These are phyloP conservation scores for Coregonus clupeaformis DNA, from an alignment of 2,113 vertebrate genomes.

Conservation along the genomic window DNA sequence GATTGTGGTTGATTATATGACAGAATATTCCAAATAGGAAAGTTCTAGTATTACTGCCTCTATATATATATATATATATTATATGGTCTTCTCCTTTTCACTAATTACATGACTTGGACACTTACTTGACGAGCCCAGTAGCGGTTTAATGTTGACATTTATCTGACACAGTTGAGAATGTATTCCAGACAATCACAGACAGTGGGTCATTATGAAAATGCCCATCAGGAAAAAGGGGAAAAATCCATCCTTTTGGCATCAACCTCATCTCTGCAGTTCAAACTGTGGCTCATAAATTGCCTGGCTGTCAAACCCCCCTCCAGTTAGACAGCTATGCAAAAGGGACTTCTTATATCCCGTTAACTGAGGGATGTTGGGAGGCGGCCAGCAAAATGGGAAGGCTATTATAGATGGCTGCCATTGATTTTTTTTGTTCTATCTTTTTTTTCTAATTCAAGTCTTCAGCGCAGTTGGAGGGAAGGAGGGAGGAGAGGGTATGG, in stretches of 20 bases:
- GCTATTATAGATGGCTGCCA: constrained; percentile 1
- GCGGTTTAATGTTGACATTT: constrained; percentile 5
- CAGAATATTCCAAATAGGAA: not conserved
- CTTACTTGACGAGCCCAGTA: not conserved
- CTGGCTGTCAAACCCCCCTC: not conserved
- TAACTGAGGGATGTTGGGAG: constrained; percentile 14
- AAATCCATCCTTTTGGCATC: constrained; percentile 1
- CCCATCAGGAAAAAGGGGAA: not conserved
- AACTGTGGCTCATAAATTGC: constrained; percentile 12
- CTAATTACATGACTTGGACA: not conserved
- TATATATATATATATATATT: not conserved
- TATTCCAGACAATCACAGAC: not conserved
- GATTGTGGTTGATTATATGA: not conserved
- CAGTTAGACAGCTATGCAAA: not conserved
- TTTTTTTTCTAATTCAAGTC: constrained; percentile 30
- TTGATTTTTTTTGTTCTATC: not conserved
- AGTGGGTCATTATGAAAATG: constrained; percentile 7
- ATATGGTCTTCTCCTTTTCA: not conserved
- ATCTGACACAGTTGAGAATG: not conserved
- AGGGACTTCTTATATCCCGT: constrained; percentile 13
- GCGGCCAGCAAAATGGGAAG: constrained; percentile 2
- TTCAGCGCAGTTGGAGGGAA: constrained; percentile 25
- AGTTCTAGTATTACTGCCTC: not conserved
- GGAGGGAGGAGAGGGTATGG: not conserved
- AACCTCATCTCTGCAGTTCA: not conserved